Percentiles rank a stretch among this genome's conserved stretches.
These are phyloP conservation scores for Channa argus DNA, from an alignment of 2,113 vertebrate species.

Conservation along the genomic window DNA sequence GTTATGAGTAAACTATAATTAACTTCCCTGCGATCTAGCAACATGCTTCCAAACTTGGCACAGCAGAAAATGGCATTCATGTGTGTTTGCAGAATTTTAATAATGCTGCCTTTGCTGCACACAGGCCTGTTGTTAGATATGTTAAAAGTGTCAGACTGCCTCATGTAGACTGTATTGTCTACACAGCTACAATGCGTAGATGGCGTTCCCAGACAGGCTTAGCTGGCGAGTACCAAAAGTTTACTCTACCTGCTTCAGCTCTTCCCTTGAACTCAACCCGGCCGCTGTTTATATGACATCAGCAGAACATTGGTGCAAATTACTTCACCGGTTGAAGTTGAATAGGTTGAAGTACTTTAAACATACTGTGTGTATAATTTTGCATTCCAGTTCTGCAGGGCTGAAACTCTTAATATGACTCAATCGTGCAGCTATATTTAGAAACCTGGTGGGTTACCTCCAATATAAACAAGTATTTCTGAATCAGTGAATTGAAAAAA, in stretches of 20 bases:
- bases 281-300: constrained; percentile 24
- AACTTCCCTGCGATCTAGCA: constrained; percentile 10
- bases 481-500: no score
- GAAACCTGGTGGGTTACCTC: background rate
- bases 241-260: constrained; percentile 26
- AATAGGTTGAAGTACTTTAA: constrained; percentile 25
- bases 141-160: constrained; percentile 22
- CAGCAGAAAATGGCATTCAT: background rate
- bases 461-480: background rate
- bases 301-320: constrained; percentile 51
- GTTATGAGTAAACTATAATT: constrained; percentile 27
- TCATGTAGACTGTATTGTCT: constrained; percentile 37
- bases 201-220: constrained; percentile 66
- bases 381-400: constrained; percentile 20
- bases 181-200: constrained; percentile 22
- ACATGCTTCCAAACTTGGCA: background rate
- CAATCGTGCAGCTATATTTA: constrained; percentile 5
- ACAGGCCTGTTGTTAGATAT: background rate
- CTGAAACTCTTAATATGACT: background rate
- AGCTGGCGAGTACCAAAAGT: constrained; percentile 32
- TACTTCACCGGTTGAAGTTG: constrained; percentile 49
- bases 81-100: constrained; percentile 6
- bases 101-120: background rate
- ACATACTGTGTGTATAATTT: constrained; percentile 17
- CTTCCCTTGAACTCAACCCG: constrained; percentile 35